Evolutionary conservation across 2,888 invertebrate species (phyloP).

Genomic region (Amblyjoppa proteus): DNA sequence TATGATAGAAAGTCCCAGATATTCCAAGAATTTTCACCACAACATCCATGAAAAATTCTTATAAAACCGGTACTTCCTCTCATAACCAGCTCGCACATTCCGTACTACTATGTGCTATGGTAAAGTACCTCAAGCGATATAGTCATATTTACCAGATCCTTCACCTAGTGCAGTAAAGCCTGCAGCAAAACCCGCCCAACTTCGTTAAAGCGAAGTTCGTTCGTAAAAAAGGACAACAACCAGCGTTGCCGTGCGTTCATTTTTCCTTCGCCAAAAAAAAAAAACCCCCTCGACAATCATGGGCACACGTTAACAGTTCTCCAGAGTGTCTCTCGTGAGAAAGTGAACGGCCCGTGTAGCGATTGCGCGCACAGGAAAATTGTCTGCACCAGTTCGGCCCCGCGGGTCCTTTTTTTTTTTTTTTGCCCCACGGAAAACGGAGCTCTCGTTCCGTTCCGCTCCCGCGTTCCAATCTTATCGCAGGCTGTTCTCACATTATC

Average conservation of each 20-base stretch:
- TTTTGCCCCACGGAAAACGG: conserved; percentile 16
- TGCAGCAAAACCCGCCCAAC: too few relatives aligned
- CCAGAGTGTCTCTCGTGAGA: conserved; percentile 57
- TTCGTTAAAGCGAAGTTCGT: too few relatives aligned
- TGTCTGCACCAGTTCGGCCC: not conserved
- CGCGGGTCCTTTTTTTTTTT: conserved; percentile 3
- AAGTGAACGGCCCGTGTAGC: conserved; percentile 64
- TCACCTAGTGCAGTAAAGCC: too few relatives aligned
- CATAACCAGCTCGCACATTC: too few relatives aligned
- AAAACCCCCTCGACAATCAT: not conserved
- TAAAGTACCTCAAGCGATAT: too few relatives aligned
- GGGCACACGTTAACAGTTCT: conserved; percentile 1
- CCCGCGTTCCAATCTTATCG: conserved; percentile 3
- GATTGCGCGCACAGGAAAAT: conserved; percentile 16
- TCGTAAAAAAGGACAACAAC: too few relatives aligned
- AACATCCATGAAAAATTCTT: too few relatives aligned
- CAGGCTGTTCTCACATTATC: not conserved
- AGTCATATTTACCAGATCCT: too few relatives aligned
- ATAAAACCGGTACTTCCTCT: too few relatives aligned
- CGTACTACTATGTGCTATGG: too few relatives aligned
- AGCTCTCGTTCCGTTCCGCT: conserved; percentile 25
- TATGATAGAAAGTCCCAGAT: too few relatives aligned
- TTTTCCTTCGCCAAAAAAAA: not conserved
- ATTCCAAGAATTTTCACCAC: too few relatives aligned
- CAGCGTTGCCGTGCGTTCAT: not conserved